Evolutionary conservation across 2,888 invertebrate species (phyloP), one percentile per base, ranked within the genome.

Genomic region (Aphidoletes aphidimyza): DNA sequence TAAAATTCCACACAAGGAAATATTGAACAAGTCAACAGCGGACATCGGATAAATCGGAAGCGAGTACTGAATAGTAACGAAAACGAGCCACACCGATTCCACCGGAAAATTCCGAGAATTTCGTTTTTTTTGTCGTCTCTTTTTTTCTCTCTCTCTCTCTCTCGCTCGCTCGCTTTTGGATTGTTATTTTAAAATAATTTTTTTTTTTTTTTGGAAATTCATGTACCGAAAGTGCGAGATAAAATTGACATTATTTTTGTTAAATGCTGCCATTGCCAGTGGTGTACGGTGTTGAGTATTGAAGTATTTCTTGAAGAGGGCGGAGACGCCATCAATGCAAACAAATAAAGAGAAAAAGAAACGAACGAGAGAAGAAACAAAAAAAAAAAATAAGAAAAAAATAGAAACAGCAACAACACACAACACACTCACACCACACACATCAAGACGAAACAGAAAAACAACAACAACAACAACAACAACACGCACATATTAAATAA

Each of bases 251-350:
- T 22, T 54, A 26, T n/a, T 54, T 8, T n/a, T n/a, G n/a, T 5
- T n/a, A 3, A 1, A 26, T 22, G 54, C 26, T 34, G 14, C 78
- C 8, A 36, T 36, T 34, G 36, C 36, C 19, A 36, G 78, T 78
- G 78, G 37, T 36, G 81, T 37, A 37, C 11, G 19, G 37, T 81
- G n/a, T 81, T 30, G 34, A 69, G 30, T 69, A 14, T 81, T 37
- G 22, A 69, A 30, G n/a, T n/a, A 22, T 5, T 54, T 22, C 47
- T 78, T 78, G 11, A 81, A 81, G 81, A 81, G 81, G 81, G 81
- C 81, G 81, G 81, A 81, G n/a, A 81, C 37, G 81, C 78, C 36
- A 34, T 78, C 78, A 34, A 78, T 36, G 36, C 36, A 37, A 81
- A 81, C 19, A n/a, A 81, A 37, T 81, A 37, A 36, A 81, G n/a